Evolutionary conservation across 2,797 vertebrate species (phyloP).

Genomic region (Periparus ater): DNA sequence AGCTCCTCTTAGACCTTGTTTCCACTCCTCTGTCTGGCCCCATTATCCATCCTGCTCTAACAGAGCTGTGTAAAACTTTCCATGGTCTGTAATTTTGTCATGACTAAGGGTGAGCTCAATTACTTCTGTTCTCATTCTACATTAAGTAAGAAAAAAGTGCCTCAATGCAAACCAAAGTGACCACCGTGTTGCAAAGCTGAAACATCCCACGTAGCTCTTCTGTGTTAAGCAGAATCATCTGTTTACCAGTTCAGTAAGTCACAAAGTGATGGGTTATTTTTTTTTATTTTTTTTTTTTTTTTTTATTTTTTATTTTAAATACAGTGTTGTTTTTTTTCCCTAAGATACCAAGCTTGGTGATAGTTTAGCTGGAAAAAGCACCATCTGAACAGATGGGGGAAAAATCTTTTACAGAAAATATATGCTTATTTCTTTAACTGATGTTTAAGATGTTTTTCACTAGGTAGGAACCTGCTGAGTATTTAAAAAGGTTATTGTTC

Average conservation of each 20-base stretch:
- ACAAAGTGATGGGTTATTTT: background rate
- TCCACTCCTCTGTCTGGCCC: background rate
- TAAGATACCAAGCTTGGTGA: background rate
- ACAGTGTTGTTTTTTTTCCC: background rate
- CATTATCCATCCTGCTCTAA: background rate
- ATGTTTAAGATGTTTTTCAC: background rate
- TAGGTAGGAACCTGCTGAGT: constrained; percentile 9
- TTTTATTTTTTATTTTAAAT: background rate
- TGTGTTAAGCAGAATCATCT: background rate
- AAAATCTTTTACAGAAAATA: constrained; percentile 23
- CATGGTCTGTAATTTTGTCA: background rate
- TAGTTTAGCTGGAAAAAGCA: background rate
- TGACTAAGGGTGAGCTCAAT: background rate
- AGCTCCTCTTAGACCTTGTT: background rate
- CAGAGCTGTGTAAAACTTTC: background rate
- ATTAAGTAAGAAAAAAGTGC: background rate
- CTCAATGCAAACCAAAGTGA: background rate
- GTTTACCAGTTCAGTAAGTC: background rate
- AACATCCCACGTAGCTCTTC: background rate
- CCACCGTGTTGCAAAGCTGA: background rate
- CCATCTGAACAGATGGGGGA: constrained; percentile 16
- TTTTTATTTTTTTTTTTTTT: background rate
- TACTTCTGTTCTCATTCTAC: background rate
- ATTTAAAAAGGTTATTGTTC: constrained; percentile 25
- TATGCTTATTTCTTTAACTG: background rate